Percentiles rank a stretch among this genome's conserved stretches.
Conservation (phyloP, 1,140 invertebrate genomes). For the Diploscapter pachys region DNA sequence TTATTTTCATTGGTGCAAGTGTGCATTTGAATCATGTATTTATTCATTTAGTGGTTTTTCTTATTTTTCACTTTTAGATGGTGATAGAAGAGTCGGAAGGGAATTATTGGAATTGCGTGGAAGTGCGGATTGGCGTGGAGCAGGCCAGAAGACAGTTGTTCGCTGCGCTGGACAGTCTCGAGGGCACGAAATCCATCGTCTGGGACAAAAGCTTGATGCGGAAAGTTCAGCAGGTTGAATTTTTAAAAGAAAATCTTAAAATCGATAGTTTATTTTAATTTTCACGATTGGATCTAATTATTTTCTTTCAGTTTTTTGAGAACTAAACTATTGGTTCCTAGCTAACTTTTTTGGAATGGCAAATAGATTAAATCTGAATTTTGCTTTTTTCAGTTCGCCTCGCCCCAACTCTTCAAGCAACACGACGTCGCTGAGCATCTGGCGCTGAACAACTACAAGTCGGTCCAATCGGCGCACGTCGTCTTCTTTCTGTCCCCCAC, state of each 20-base stretch:
- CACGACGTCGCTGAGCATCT: conserved; percentile 20
- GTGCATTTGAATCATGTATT: too few species aligned
- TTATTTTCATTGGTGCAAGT: too few species aligned
- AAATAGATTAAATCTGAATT: conserved; percentile 3
- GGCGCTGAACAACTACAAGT: conserved; percentile 7
- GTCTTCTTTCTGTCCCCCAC: conserved; percentile 27
- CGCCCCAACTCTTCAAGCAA: not conserved
- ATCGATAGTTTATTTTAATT: conserved; percentile 1
- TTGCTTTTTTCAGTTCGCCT: conserved; percentile 17
- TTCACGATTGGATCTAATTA: too few species aligned
- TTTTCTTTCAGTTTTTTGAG: not conserved
- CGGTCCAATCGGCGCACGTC: conserved; percentile 8
- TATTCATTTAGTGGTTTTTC: too few species aligned
- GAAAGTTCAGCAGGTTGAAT: conserved; percentile 24
- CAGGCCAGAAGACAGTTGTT: conserved; percentile 12
- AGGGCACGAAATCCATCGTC: conserved; percentile 30
- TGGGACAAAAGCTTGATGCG: conserved; percentile 28
- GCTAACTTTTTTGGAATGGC: not conserved
- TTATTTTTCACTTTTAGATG: too few species aligned
- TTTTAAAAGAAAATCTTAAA: conserved; percentile 5
- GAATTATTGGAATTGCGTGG: not conserved
- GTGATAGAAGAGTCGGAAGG: too few species aligned
- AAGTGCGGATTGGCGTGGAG: conserved; percentile 7
- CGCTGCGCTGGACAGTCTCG: conserved; percentile 16
- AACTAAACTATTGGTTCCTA: not conserved